Base-by-base conservation (phyloP, 2,797 vertebrate genomes). In the Leuciscus waleckii region DNA sequence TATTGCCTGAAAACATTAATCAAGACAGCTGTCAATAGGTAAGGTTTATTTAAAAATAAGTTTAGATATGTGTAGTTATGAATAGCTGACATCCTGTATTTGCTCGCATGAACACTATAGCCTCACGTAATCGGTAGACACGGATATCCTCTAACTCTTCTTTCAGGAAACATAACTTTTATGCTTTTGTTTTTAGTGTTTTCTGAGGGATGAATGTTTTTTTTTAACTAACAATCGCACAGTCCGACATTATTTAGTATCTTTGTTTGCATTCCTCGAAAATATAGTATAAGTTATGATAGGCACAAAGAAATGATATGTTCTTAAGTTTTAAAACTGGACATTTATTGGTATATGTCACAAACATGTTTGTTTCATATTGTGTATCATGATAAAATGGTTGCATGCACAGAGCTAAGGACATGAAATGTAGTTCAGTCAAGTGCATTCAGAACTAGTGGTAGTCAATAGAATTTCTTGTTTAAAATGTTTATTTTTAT, bases 11-110 rank as follows among this genome's bases (percentile, higher is more conserved):
- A 68, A 69, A 80, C 17, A 56, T 41, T 75, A 37, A 88, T 78
- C 82, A 63, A 49, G 88, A 88, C 49, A 86, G 78, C 61, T 90
- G 81, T 89, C 17, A 19, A 11, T 6, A 49, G 67, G 84, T 85
- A 68, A 79, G 32, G 16, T 68, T 37, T 46, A 7, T 68, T 61
- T 29, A 19, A 7, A 32, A 81, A 58, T 56, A 78, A 35, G 32
- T 65, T 54, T 46, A n/a, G 16, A 56, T n/a, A 2, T 32, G 16
- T 54, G 81, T 67, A 17, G 9, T n/a, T 29, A 26, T 58, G n/a
- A 9, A 23, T 8, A 69, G 10, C 7, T 41, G 8, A 39, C 23
- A 41, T 1, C 11, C 10, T 39, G 17, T 19, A 2, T 69, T 69
- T 78, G 7, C 69, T 84, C 3, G 9, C 5, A 29, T 39, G 8